These are phyloP conservation scores for Aradus depressus DNA, from an alignment of 2,888 invertebrate species.

Conservation along the genomic window DNA sequence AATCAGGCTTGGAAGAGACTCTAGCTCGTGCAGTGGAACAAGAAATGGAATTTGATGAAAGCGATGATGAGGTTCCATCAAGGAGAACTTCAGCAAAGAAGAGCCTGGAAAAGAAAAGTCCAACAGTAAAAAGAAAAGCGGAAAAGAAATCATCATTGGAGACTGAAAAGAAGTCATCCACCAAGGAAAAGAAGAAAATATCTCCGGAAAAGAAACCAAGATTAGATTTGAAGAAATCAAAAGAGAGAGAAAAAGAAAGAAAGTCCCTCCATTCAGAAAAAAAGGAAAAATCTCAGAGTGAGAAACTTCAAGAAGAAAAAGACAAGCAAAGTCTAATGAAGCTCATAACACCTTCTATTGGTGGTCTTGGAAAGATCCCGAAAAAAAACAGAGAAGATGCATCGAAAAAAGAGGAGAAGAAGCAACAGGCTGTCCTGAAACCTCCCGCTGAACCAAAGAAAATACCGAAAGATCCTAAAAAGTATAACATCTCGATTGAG, in stretches of 20 bases:
- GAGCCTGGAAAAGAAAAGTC: constrained; percentile 7
- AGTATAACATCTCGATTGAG: constrained; percentile 71
- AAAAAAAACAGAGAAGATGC: constrained; percentile 44
- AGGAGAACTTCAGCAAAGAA: constrained; percentile 8
- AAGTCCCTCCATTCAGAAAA: constrained; percentile 18
- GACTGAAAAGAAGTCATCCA: constrained; percentile 7
- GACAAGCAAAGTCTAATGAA: constrained; percentile 53
- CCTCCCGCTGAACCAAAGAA: constrained; percentile 21
- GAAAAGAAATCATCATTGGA: constrained; percentile 12
- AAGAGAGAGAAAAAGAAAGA: constrained; percentile 29
- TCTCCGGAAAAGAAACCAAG: constrained; percentile 22
- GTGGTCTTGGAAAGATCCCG: constrained; percentile 67
- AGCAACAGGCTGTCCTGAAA: constrained; percentile 22
- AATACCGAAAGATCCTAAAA: constrained; percentile 40
- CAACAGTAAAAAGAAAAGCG: constrained; percentile 14
- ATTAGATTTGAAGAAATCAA: constrained; percentile 29
- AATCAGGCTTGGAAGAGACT: background rate
- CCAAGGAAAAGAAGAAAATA: constrained; percentile 13
- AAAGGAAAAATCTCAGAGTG: constrained; percentile 18
- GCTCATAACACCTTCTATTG: constrained; percentile 52
- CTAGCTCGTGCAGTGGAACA: background rate
- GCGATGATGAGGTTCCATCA: constrained; percentile 5
- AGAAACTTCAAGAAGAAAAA: constrained; percentile 26
- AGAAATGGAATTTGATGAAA: constrained; percentile 2
- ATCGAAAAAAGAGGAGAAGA: constrained; percentile 32